These are phyloP conservation scores for Yponomeuta sedellus DNA, from an alignment of 2,888 invertebrate genomes.

Conservation along the genomic window DNA sequence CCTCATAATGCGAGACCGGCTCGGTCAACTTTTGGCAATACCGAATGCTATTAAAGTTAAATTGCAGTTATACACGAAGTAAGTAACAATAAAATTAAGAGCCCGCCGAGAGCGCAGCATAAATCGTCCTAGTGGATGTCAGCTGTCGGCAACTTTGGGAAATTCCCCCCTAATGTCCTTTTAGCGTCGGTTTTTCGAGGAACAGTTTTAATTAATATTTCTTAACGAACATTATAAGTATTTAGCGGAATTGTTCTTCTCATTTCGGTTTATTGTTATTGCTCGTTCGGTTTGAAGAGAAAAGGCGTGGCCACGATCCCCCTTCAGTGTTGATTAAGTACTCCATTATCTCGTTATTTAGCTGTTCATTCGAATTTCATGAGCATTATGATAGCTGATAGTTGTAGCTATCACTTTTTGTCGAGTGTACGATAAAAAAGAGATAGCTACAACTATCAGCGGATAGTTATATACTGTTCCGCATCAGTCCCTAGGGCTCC, in stretches of 20 bases:
- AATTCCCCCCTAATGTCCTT: slow-evolving; percentile 71
- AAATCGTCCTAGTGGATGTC: slow-evolving; percentile 72
- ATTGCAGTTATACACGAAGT: slow-evolving; percentile 63
- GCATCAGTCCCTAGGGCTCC: too few species aligned
- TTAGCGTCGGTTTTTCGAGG: slow-evolving; percentile 59
- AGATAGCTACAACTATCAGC: too few species aligned
- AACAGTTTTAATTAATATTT: slow-evolving; percentile 72
- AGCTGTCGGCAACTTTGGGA: slow-evolving; percentile 67
- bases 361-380: too few species aligned
- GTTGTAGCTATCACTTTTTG: too few species aligned
- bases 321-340: background rate
- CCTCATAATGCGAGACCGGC: background rate
- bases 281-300: slow-evolving; percentile 11
- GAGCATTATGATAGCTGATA: too few species aligned
- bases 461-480: too few species aligned
- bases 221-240: slow-evolving; percentile 41
- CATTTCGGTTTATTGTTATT: slow-evolving; percentile 9
- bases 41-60: slow-evolving; percentile 51
- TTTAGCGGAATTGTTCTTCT: slow-evolving; percentile 15
- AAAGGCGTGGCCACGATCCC: background rate
- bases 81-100: slow-evolving; percentile 68
- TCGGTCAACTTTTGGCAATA: background rate
- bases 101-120: slow-evolving; percentile 50
- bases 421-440: too few species aligned
- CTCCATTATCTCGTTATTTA: background rate